A percentile compares a stretch with the other conserved stretches of the same genome.
Evolutionary conservation across 2,113 vertebrate genomes (phyloP).

Genomic region (Dipodomys ordii): DNA sequence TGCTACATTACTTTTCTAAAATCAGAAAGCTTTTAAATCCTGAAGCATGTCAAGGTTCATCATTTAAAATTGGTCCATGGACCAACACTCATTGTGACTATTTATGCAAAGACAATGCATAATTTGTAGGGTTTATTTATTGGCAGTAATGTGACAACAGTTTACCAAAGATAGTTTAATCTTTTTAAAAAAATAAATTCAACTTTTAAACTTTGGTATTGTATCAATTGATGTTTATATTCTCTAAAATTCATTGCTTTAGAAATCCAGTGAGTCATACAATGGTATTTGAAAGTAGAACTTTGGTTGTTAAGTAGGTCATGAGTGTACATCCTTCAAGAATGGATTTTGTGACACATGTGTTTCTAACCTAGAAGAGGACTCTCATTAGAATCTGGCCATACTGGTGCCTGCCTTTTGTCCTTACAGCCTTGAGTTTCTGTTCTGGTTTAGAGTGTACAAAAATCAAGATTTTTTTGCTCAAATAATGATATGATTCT

Average conservation of each 20-base stretch:
- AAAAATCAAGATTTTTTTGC: slow-evolving; percentile 22
- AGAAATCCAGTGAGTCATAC: background rate
- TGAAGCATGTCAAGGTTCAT: background rate
- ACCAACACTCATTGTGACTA: background rate
- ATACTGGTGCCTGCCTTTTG: background rate
- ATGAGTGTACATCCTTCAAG: background rate
- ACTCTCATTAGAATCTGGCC: background rate
- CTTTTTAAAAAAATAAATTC: background rate
- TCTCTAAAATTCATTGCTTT: background rate
- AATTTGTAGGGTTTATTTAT: background rate
- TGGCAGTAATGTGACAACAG: background rate
- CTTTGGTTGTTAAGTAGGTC: background rate
- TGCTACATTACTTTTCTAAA: slow-evolving; percentile 45
- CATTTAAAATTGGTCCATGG: background rate
- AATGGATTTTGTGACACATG: background rate
- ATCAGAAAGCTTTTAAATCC: background rate
- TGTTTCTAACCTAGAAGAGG: background rate
- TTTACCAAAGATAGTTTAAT: background rate
- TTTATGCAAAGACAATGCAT: background rate
- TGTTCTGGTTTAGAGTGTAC: background rate
- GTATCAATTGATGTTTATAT: background rate
- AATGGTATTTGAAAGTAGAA: background rate
- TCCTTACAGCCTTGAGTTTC: background rate
- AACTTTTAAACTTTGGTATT: background rate
- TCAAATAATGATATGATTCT: slow-evolving; percentile 27